Conservation (phyloP, 2,113 vertebrate genomes). For the Rhea pennata region DNA sequence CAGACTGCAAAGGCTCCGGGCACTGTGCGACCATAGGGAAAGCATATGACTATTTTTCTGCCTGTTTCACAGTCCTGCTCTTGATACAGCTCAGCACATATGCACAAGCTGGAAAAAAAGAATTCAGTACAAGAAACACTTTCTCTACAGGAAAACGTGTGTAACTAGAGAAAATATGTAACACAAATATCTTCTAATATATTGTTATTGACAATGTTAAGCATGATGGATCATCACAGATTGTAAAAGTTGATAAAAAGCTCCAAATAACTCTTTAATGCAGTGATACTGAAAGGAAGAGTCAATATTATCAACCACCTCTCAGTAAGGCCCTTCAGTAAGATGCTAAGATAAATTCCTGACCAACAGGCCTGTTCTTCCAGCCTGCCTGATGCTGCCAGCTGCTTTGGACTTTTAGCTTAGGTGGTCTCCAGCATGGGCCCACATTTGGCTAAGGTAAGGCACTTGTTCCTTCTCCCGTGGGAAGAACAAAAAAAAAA, state of each 20-base stretch:
- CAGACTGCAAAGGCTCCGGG: slow-evolving; percentile 33
- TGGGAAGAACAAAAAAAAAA: background rate
- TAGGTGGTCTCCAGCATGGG: background rate
- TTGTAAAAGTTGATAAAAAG: background rate
- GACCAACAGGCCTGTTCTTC: fast-evolving
- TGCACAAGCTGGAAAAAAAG: background rate
- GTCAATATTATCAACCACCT: background rate
- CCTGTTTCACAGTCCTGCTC: slow-evolving; percentile 47
- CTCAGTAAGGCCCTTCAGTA: background rate
- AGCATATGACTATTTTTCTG: slow-evolving; percentile 48
- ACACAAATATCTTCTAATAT: background rate
- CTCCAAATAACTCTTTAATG: background rate
- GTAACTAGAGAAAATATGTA: background rate
- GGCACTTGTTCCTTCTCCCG: background rate
- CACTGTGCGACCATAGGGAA: background rate
- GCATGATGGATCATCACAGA: background rate
- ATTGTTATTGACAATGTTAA: background rate
- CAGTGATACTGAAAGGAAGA: background rate
- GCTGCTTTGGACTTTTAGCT: background rate
- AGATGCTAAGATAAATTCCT: fast-evolving
- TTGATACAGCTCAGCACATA: slow-evolving; percentile 50
- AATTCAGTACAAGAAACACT: background rate
- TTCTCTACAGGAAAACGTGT: slow-evolving; percentile 3
- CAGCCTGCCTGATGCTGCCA: background rate
- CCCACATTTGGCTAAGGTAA: background rate